Conservation (phyloP, 2,797 vertebrate genomes). For the Phalloptychus januarius region DNA sequence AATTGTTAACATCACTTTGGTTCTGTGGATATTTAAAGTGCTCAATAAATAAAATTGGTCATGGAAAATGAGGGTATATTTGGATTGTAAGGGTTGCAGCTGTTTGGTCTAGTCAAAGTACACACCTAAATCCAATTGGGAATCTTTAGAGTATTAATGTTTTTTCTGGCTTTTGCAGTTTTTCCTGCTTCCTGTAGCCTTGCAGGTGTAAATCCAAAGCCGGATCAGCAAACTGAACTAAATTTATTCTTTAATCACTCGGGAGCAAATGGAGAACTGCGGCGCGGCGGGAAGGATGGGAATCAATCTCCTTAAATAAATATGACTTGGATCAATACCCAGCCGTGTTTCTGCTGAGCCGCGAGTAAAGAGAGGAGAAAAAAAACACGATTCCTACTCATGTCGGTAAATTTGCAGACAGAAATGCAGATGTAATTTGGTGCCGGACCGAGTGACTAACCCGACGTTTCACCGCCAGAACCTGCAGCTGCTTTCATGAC, state of each 20-base stretch:
- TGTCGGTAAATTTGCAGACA: conserved; percentile 37
- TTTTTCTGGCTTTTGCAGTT: background rate
- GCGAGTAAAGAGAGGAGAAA: conserved; percentile 5
- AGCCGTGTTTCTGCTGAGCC: conserved; percentile 16
- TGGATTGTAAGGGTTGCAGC: no score
- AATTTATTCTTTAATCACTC: conserved; percentile 42
- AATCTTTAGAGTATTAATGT: background rate
- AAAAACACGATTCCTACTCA: conserved; percentile 27
- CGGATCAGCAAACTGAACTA: conserved; percentile 24
- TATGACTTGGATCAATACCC: conserved; percentile 40
- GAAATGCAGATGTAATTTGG: conserved; percentile 72
- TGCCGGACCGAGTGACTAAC: conserved; percentile 52
- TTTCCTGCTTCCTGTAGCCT: background rate
- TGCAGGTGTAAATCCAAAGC: conserved; percentile 5
- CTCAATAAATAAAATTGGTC: background rate
- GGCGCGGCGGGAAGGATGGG: conserved; percentile 14
- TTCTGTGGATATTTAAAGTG: background rate
- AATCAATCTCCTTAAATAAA: conserved; percentile 70
- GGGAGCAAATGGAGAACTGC: conserved; percentile 32
- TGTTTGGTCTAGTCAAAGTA: background rate
- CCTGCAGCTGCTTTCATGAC: conserved; percentile 42
- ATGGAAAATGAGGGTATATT: no score
- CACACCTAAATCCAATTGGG: background rate
- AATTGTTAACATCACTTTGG: background rate
- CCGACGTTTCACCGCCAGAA: conserved; percentile 8